Percentiles rank a stretch among this genome's conserved stretches.
Evolutionary conservation across 2,113 vertebrate species (phyloP).

Genomic region (Dipodomys ordii): DNA sequence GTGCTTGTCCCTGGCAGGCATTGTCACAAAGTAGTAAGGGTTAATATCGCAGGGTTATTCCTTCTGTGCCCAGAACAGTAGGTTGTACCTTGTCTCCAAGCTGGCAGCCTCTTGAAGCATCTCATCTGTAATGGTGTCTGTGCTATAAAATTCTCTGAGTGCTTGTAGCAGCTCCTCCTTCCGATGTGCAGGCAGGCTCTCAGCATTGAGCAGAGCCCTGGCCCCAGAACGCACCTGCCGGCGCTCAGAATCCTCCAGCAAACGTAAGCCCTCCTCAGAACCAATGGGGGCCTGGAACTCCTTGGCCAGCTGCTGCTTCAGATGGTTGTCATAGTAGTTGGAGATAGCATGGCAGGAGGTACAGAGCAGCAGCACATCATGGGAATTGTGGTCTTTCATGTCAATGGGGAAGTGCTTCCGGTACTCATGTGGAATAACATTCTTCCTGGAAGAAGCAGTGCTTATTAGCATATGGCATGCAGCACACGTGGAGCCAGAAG

Average conservation of each 20-base stretch:
- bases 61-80: not conserved
- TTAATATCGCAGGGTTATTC: not conserved
- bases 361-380: conserved; percentile 97
- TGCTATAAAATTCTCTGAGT: conserved; percentile 88
- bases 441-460: conserved; percentile 90
- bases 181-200: conserved; percentile 89
- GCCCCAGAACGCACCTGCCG: conserved; percentile 95
- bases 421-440: conserved; percentile 97
- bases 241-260: conserved; percentile 93
- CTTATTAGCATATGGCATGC: not conserved
- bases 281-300: conserved; percentile 94
- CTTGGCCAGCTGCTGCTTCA: conserved; percentile 95
- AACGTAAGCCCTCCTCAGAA: conserved; percentile 93
- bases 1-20: not conserved
- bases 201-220: conserved; percentile 92
- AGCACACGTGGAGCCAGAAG: not conserved
- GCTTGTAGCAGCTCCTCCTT: conserved; percentile 90
- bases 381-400: conserved; percentile 99
- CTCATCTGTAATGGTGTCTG: conserved; percentile 85
- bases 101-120: conserved; percentile 91
- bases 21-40: not conserved
- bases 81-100: conserved; percentile 93
- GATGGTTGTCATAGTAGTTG: conserved; percentile 93
- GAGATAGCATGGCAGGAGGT: conserved; percentile 96
- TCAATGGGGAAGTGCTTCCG: conserved; percentile 96